A percentile compares a stretch with the other conserved stretches of the same genome.
These are phyloP conservation scores for Petrocephalus schoutedeni DNA, from an alignment of 2,797 vertebrate species.

Conservation along the genomic window DNA sequence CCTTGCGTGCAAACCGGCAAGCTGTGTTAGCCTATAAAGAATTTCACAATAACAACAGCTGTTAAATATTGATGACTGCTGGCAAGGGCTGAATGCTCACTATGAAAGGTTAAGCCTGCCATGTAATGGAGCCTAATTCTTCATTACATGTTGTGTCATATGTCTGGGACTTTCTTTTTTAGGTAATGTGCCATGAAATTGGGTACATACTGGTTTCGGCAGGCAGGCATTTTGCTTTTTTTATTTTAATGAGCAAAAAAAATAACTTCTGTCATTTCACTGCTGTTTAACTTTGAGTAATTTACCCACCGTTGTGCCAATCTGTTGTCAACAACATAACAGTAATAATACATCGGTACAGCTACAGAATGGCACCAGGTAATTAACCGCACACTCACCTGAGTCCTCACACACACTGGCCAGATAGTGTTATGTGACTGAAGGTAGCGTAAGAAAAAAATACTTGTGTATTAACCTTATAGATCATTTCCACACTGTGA, in stretches of 20 bases:
- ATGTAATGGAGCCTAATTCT: conserved; percentile 85
- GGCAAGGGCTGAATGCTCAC: conserved; percentile 70
- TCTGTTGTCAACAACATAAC: background rate
- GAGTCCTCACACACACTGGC: background rate
- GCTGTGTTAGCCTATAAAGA: conserved; percentile 86
- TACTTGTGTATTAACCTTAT: background rate
- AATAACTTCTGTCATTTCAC: background rate
- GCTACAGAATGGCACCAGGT: background rate
- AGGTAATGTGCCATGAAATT: conserved; percentile 37
- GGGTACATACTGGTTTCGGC: conserved; percentile 21
- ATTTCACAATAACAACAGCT: conserved; percentile 97
- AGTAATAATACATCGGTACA: background rate
- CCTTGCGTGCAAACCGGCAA: conserved; percentile 89
- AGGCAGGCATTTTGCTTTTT: conserved; percentile 1
- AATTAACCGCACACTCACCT: background rate
- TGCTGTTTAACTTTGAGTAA: background rate
- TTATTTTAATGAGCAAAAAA: background rate
- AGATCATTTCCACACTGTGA: background rate
- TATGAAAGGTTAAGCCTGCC: conserved; percentile 75
- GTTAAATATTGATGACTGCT: conserved; percentile 94
- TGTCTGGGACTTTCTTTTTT: conserved; percentile 64
- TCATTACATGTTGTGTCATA: conserved; percentile 78
- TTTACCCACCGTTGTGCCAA: background rate
- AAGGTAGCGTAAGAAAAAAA: background rate
- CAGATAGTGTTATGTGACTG: background rate